phyloP scores from a whole-genome alignment of 2,113 vertebrate genomes.

The Polyodon spathula region DNA sequence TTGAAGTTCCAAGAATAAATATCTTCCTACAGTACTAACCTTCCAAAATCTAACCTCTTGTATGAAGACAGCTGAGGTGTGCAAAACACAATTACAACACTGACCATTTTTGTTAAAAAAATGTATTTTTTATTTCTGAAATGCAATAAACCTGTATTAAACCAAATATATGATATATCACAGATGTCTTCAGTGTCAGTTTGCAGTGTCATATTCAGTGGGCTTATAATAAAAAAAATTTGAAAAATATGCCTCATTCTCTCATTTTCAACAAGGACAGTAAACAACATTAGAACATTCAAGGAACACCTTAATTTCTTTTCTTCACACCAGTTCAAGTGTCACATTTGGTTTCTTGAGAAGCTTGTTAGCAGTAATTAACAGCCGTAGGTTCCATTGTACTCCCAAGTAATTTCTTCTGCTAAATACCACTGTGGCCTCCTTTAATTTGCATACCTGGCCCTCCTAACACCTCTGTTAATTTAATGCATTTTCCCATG shows the following conservation, averaged over 20 bases:
- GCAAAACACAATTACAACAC: too few species aligned
- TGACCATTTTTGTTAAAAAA: too few species aligned
- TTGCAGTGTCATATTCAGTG: too few species aligned
- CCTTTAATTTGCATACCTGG: constrained; percentile 62
- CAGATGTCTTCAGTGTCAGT: too few species aligned
- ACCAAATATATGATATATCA: too few species aligned
- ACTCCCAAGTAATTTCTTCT: constrained; percentile 76
- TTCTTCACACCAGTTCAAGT: constrained; percentile 63
- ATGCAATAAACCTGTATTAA: too few species aligned
- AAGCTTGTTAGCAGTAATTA: constrained; percentile 79
- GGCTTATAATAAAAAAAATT: background rate
- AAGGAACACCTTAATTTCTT: constrained; percentile 25
- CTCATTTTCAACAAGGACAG: background rate
- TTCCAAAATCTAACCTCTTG: too few species aligned
- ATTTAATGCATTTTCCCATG: constrained; percentile 77
- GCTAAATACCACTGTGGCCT: constrained; percentile 76
- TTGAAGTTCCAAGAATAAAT: too few species aligned
- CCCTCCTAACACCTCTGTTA: constrained; percentile 59
- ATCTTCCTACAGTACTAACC: too few species aligned
- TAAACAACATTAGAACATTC: background rate
- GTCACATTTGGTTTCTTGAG: constrained; percentile 58
- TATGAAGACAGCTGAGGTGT: too few species aligned
- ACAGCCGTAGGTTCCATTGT: constrained; percentile 74
- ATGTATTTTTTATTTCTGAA: too few species aligned
- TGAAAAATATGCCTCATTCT: background rate